Percentiles rank a stretch among this genome's conserved stretches.
Evolutionary conservation across 2,888 invertebrate genomes (phyloP).

Genomic region (Cheiracanthium punctorium): DNA sequence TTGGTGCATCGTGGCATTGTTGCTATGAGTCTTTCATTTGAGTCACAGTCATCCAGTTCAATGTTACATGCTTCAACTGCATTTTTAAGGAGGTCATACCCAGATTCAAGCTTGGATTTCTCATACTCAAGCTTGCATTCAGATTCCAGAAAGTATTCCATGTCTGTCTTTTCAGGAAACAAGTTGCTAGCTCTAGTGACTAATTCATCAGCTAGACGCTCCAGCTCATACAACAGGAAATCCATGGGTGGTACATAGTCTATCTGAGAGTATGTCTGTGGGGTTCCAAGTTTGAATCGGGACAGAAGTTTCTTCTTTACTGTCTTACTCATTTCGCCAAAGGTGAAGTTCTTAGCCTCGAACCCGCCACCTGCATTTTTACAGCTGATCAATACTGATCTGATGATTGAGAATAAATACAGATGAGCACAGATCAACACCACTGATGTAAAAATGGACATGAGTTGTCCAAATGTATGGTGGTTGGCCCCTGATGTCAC

Average conservation of each 20-base stretch:
- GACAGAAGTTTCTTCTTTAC: slow-evolving; percentile 14
- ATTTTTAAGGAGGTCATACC: not conserved
- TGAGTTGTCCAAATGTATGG: not conserved
- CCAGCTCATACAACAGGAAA: slow-evolving; percentile 46
- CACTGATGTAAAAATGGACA: slow-evolving; percentile 20
- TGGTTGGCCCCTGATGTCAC: not conserved
- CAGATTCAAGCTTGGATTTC: not conserved
- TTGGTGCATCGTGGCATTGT: slow-evolving; percentile 38
- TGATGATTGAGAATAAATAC: slow-evolving; percentile 22
- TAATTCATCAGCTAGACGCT: slow-evolving; percentile 33
- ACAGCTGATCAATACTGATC: slow-evolving; percentile 30
- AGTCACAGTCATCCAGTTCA: not conserved
- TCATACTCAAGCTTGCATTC: not conserved
- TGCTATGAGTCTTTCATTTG: slow-evolving; percentile 18
- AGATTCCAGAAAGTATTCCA: not conserved
- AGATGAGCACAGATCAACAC: slow-evolving; percentile 10
- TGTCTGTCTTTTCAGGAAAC: slow-evolving; percentile 14
- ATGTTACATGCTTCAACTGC: not conserved
- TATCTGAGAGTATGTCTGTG: slow-evolving; percentile 12
- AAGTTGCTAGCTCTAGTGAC: slow-evolving; percentile 27
- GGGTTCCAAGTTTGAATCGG: not conserved
- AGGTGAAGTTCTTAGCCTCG: not conserved
- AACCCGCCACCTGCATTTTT: not conserved
- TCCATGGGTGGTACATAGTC: slow-evolving; percentile 44
- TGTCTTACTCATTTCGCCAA: slow-evolving; percentile 17